Base-by-base conservation (phyloP, 2,888 invertebrate species). In the Spicauda simplicius region DNA sequence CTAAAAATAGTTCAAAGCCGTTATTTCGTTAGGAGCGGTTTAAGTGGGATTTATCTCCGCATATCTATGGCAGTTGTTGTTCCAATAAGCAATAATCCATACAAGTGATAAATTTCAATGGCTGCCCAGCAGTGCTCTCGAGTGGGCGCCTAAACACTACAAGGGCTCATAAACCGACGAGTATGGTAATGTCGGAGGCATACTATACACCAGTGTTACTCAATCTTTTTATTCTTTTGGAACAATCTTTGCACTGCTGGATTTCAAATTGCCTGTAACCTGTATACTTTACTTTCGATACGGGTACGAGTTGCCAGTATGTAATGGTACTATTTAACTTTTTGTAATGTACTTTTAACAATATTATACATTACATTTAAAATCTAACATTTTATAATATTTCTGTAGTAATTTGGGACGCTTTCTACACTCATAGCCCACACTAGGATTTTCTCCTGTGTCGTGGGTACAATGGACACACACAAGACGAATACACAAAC, bases 101-200 rank as follows among this genome's bases (percentile, higher is more conserved):
- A 80, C 82, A 80, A 84, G 87, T 87, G 86, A 91, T 91, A 90
- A 90, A 91, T 91, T 85, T 83, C 83, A 90, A 87, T 86, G 81
- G 85, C 85, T 80, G 79, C 79, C 78, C 80, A 80, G 79, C 78
- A 79, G 80, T 67, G 66, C 77, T 80, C 78, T 79, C 75, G 90
- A 90, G 92, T 92, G 91, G 91, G 91, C 85, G 91, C 91, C 87
- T 91, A 90, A 91, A 91, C 91, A 90, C 86, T 86, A 85, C 87
- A 83, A 86, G 85, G 79, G 83, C 85, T 85, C 90, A 88, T 91
- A 91, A 91, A 90, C 81, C 86, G 90, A 83, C 89, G 80, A 80
- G 90, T 90, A 92, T 91, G 92, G 86, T 90, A 91, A 92, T 92
- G 82, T 82, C 74, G 78, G 78, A 81, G 81, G 79, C 80, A 80